Percentiles rank a stretch among this genome's conserved stretches.
Evolutionary conservation across 2,113 vertebrate species (phyloP).

Genomic region (Syngnathus scovelli): DNA sequence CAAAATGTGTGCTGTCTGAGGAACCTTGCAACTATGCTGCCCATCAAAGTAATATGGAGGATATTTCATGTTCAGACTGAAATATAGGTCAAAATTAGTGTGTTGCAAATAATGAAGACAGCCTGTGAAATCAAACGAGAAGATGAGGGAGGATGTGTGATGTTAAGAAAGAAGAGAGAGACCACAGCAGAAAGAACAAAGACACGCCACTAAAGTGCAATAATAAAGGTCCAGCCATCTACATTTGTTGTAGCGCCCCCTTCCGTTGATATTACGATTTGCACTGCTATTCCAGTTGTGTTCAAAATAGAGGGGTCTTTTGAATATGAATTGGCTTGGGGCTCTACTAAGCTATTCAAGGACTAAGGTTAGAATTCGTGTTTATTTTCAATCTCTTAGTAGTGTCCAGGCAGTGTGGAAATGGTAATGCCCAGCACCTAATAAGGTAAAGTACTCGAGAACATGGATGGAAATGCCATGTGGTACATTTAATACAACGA

Average conservation of each 20-base stretch:
- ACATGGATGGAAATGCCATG: background rate
- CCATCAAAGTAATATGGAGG: constrained; percentile 29
- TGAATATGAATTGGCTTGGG: background rate
- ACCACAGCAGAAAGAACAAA: background rate
- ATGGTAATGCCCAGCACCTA: background rate
- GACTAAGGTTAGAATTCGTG: background rate
- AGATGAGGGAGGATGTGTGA: background rate
- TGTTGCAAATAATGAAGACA: background rate
- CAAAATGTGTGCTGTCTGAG: background rate
- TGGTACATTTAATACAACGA: background rate
- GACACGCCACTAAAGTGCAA: background rate
- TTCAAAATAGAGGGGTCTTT: background rate
- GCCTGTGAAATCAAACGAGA: background rate
- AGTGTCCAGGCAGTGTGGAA: background rate
- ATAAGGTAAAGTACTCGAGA: background rate
- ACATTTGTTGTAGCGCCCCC: background rate
- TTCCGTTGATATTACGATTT: background rate
- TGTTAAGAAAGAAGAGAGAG: background rate
- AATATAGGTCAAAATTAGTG: background rate
- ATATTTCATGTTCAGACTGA: background rate
- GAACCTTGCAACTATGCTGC: constrained; percentile 10
- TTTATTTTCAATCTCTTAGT: background rate
- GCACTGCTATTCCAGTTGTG: background rate
- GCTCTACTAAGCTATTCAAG: background rate
- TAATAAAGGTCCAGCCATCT: background rate